Percentiles rank a stretch among this genome's conserved stretches.
Conservation (phyloP, 2,888 invertebrate species). For the Brachyopa scutellaris region DNA sequence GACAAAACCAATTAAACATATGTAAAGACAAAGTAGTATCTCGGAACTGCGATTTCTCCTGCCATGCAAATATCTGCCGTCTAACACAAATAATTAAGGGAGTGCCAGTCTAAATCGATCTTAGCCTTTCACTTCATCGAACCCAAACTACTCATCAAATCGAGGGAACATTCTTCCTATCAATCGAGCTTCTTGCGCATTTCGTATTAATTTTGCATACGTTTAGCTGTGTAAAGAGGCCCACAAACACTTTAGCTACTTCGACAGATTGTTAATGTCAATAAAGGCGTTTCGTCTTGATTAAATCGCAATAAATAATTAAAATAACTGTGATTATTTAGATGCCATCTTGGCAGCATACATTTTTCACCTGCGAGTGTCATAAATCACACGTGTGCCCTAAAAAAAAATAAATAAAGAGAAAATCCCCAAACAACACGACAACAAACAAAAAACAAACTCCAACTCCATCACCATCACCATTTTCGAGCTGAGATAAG, state of each 20-base stretch:
- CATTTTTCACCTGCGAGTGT: conserved; percentile 59
- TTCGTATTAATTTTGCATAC: neutral
- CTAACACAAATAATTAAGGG: too few relatives aligned
- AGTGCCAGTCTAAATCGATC: too few relatives aligned
- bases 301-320: conserved; percentile 41
- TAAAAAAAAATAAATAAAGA: conserved; percentile 2
- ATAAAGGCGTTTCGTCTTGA: conserved; percentile 40
- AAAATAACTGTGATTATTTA: conserved; percentile 37
- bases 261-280: conserved; percentile 11
- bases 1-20: too few relatives aligned
- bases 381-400: conserved; percentile 66
- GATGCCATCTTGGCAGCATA: conserved; percentile 2
- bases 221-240: neutral
- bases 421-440: conserved; percentile 15
- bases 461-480: conserved; percentile 2
- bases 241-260: neutral
- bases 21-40: too few relatives aligned
- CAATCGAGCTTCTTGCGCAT: too few relatives aligned
- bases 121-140: too few relatives aligned
- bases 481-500: conserved; percentile 27
- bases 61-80: too few relatives aligned
- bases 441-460: neutral
- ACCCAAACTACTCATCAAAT: too few relatives aligned
- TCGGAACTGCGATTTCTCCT: too few relatives aligned
- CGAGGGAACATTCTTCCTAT: too few relatives aligned